Evolutionary conservation across 2,797 vertebrate species (phyloP).

Genomic region (Aselliscus stoliczkanus): DNA sequence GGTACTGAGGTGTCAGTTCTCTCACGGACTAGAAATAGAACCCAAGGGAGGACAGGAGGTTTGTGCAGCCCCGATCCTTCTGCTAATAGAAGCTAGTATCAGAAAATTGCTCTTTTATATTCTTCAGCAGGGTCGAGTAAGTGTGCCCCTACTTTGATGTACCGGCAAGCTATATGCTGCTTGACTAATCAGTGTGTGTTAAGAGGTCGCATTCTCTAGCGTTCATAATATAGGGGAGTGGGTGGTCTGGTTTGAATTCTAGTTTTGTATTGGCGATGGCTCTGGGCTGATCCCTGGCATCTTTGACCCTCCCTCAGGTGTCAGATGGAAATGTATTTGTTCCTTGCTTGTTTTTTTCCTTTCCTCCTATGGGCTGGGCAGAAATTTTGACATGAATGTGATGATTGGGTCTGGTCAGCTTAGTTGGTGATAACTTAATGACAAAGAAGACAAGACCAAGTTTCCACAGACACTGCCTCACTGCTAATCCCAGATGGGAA

Average conservation of each 20-base stretch:
- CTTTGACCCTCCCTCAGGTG: neutral
- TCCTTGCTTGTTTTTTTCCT: neutral
- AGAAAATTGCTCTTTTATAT: neutral
- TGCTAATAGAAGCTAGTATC: neutral
- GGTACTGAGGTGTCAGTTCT: neutral
- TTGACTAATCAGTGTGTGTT: neutral
- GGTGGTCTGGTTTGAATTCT: neutral
- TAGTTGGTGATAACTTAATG: neutral
- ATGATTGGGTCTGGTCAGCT: neutral
- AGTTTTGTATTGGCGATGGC: neutral
- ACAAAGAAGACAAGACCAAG: neutral
- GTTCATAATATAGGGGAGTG: neutral
- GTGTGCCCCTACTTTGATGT: neutral
- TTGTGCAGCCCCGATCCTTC: rapidly evolving
- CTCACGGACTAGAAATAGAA: neutral
- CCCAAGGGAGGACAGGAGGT: neutral
- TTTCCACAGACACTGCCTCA: neutral
- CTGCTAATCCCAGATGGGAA: neutral
- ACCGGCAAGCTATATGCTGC: neutral
- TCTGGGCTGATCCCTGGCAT: neutral
- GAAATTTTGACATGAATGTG: neutral
- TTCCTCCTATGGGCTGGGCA: neutral
- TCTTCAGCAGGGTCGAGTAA: neutral
- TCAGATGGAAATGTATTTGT: neutral
- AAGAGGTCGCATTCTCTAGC: neutral